Evolutionary conservation across 2,888 invertebrate species (phyloP), one percentile per base, ranked within the genome.

Genomic region (Ametastegia equiseti): DNA sequence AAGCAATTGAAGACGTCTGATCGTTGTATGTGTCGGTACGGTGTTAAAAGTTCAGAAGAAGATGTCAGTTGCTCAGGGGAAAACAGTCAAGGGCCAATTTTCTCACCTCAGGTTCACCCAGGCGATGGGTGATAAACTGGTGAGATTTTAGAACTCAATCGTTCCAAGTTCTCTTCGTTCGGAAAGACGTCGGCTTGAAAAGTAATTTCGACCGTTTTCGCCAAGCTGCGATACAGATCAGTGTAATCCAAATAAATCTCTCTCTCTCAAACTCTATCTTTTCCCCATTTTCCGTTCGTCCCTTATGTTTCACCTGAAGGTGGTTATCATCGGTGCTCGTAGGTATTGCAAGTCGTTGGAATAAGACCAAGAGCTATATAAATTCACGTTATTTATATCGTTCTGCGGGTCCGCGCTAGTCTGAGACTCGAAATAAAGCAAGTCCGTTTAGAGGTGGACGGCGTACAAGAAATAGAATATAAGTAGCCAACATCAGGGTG

Each of bases 401-500:
- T 67, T 33, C 39, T 11, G 39, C 15, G 57, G 80, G 30, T 30
- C 42, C 80, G 39, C 13, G 9, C n/a, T n/a, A n/a, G n/a, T n/a
- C n/a, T n/a, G 45, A 60, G 45, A 69, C 60, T 71, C 45, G 57
- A 60, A 73, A 80, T 80, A 80, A 80, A 80, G 39, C 57, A 80
- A 75, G 80, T 75, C 80, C 80, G 80, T 80, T 80, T 75, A 71
- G 80, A 80, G 75, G 80, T 75, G 67, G 60, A 36, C 45, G 80
- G 80, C 80, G 80, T 80, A 65, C 77, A 84, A 83, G 86, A 87
- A 86, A 87, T 86, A 86, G 84, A 86, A 85, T 85, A 85, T 84
- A 87, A 87, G 86, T 86, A 85, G 85, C 85, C 86, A 80, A 84
- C 87, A 86, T 86, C 87, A 86, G 84, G 84, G 85, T 84, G 86